phyloP scores from a whole-genome alignment of 2,888 invertebrate species.

The Bellardia bayeri region DNA sequence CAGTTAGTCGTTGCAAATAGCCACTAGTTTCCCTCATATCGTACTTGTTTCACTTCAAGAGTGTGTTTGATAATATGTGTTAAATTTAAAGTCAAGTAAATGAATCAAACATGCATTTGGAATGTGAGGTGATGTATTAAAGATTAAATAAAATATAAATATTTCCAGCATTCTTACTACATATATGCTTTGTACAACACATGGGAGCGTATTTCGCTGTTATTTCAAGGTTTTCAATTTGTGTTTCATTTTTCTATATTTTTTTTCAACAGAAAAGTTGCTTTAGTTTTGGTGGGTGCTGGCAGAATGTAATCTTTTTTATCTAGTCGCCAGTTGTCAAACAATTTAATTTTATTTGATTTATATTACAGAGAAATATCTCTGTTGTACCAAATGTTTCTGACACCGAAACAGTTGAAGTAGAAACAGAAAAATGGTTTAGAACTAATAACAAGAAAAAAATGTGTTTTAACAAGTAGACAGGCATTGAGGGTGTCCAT shows the following conservation, averaged over 20 bases:
- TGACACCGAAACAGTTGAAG: constrained; percentile 42
- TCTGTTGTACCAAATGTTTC: constrained; percentile 16
- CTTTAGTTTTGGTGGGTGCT: constrained; percentile 54
- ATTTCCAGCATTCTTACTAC: constrained; percentile 9
- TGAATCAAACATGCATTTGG: constrained; percentile 14
- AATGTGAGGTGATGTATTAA: constrained; percentile 30
- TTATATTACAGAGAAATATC: constrained; percentile 25
- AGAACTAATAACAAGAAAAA: background rate
- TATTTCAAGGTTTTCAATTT: constrained; percentile 49
- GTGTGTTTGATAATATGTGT: background rate
- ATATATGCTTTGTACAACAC: constrained; percentile 12
- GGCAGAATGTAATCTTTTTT: constrained; percentile 23
- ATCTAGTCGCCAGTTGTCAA: constrained; percentile 58
- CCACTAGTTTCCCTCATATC: too few relatives aligned
- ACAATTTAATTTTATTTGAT: constrained; percentile 58
- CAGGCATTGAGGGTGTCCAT: too few relatives aligned
- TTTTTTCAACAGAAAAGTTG: constrained; percentile 15
- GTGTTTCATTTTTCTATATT: background rate
- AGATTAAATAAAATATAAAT: constrained; percentile 9
- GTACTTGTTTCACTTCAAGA: too few relatives aligned
- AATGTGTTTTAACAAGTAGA: background rate
- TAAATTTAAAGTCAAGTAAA: background rate
- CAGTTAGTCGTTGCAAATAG: too few relatives aligned
- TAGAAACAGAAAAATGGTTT: constrained; percentile 20
- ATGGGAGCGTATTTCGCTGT: constrained; percentile 27